Evolutionary conservation across 1,140 invertebrate species (phyloP).

Genomic region (Platyscapa corneri): DNA sequence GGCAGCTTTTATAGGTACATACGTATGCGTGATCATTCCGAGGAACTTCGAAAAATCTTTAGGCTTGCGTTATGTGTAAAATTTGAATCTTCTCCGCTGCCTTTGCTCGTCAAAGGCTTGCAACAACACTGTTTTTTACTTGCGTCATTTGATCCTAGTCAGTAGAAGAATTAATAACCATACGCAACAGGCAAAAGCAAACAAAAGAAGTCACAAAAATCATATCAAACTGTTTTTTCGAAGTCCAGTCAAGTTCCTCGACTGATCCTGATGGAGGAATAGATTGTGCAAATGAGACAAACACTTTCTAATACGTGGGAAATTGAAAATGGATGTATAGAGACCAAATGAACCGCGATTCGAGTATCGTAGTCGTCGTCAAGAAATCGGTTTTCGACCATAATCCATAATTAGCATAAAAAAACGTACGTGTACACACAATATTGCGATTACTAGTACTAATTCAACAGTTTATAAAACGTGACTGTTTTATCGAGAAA

Average conservation of each 20-base stretch:
- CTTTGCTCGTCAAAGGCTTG: neutral
- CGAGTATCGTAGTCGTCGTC: conserved; percentile 7
- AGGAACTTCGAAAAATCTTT: conserved; percentile 28
- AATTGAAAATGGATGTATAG: conserved; percentile 7
- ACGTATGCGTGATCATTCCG: conserved; percentile 12
- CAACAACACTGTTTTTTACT: conserved; percentile 19
- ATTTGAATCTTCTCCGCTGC: neutral
- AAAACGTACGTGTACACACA: conserved; percentile 14
- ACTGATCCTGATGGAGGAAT: conserved; percentile 27
- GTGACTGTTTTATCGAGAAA: conserved; percentile 35
- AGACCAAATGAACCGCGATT: conserved; percentile 22
- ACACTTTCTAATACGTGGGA: neutral
- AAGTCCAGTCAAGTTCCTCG: conserved; percentile 49
- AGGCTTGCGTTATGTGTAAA: neutral
- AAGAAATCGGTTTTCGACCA: conserved; percentile 21
- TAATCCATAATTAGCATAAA: conserved; percentile 27
- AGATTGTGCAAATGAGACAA: neutral
- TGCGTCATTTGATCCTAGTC: conserved; percentile 50
- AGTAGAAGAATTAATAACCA: conserved; percentile 35
- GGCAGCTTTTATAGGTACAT: conserved; percentile 23
- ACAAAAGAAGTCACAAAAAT: conserved; percentile 43
- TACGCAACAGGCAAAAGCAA: conserved; percentile 1
- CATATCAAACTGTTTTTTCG: conserved; percentile 47
- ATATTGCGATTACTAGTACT: conserved; percentile 30
- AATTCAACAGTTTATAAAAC: conserved; percentile 16